These are phyloP conservation scores for Platypus cylindrus DNA, from an alignment of 2,888 invertebrate species.

Conservation along the genomic window DNA sequence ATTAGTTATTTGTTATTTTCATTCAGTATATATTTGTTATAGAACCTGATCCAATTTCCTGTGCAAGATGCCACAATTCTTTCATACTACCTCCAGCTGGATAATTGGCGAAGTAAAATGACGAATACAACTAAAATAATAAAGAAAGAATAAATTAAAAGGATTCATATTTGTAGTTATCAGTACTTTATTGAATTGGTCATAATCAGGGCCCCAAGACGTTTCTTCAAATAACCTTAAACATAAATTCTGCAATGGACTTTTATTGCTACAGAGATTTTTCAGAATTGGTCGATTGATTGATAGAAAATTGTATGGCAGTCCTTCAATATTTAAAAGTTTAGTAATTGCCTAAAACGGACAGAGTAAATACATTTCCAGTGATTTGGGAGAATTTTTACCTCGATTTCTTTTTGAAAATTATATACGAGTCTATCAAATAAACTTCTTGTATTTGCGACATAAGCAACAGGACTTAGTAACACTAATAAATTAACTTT, in stretches of 20 bases:
- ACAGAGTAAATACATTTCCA: too few relatives aligned
- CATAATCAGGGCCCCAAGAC: neutral
- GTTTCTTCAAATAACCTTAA: too few relatives aligned
- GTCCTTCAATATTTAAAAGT: neutral
- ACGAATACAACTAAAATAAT: constrained; percentile 17
- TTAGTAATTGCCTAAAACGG: too few relatives aligned
- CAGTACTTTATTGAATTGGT: too few relatives aligned
- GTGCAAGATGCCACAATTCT: constrained; percentile 60
- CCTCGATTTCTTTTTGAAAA: neutral
- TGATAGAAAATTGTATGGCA: neutral
- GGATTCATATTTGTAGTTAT: neutral
- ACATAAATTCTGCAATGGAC: constrained; percentile 1
- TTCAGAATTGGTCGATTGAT: neutral
- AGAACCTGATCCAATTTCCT: constrained; percentile 41
- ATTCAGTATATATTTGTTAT: too few relatives aligned
- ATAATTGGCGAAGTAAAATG: constrained; percentile 18
- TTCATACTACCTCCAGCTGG: constrained; percentile 40
- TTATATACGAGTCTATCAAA: neutral
- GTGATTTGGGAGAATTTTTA: too few relatives aligned
- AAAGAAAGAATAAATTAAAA: neutral
- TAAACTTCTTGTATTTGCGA: constrained; percentile 2
- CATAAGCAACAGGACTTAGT: constrained; percentile 43
- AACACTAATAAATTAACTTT: constrained; percentile 51
- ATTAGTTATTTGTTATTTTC: neutral
- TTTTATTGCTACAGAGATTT: constrained; percentile 4